phyloP scores from a whole-genome alignment of 2,797 vertebrate species.

The Miichthys miiuy region DNA sequence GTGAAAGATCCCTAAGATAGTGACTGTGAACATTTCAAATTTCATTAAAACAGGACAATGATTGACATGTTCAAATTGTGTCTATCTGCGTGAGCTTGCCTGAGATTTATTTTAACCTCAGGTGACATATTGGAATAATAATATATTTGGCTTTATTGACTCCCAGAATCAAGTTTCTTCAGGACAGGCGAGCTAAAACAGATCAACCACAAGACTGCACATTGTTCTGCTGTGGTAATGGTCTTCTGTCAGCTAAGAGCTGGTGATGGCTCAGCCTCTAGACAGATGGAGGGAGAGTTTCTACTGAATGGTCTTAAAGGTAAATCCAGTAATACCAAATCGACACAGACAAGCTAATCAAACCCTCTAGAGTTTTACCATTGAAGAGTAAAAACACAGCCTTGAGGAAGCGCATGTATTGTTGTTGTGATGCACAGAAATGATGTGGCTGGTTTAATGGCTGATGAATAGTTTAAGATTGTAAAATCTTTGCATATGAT shows the following conservation, averaged over 20 bases:
- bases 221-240: constrained; percentile 41
- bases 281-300: constrained; percentile 76
- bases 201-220: not conserved
- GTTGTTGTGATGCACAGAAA: not conserved
- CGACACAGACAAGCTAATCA: constrained; percentile 63
- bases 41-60: constrained; percentile 16
- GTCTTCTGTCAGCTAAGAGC: constrained; percentile 46
- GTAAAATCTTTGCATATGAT: not conserved
- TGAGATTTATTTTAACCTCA: constrained; percentile 10
- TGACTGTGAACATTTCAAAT: not conserved
- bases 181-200: constrained; percentile 14
- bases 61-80: constrained; percentile 8
- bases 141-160: constrained; percentile 26
- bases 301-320: constrained; percentile 64
- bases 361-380: constrained; percentile 49
- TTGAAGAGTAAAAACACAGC: constrained; percentile 15
- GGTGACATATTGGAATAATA: constrained; percentile 28
- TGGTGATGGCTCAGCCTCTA: constrained; percentile 45
- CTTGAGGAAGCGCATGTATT: not conserved
- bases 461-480: no score
- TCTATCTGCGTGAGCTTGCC: not conserved
- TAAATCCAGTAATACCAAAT: constrained; percentile 74
- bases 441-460: no score
- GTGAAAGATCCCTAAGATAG: not conserved
- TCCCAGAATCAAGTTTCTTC: constrained; percentile 11